Percentiles rank a stretch among this genome's conserved stretches.
phyloP scores from a whole-genome alignment of 1,140 invertebrate genomes.

The Uloborus diversus region DNA sequence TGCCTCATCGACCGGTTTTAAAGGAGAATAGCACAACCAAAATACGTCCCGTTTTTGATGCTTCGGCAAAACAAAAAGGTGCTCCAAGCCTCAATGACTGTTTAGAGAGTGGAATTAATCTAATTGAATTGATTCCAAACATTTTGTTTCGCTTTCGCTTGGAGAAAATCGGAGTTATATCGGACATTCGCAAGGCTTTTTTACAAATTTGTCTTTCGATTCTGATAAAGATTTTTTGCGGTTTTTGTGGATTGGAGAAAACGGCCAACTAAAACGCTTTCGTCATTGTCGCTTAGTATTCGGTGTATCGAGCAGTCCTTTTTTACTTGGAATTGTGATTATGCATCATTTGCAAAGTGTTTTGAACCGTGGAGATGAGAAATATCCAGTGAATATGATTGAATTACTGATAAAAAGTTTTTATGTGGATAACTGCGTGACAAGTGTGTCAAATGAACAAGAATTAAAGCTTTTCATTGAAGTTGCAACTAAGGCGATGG shows the following conservation, averaged over 20 bases:
- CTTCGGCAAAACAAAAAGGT: conserved; percentile 24
- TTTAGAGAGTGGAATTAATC: conserved; percentile 21
- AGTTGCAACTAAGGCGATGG: conserved; percentile 22
- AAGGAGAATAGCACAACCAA: conserved; percentile 38
- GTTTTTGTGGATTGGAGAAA: conserved; percentile 20
- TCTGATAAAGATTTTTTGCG: conserved; percentile 18
- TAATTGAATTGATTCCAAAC: conserved; percentile 52
- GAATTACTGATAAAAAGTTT: conserved; percentile 6
- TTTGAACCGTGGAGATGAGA: neutral
- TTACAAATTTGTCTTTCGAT: conserved; percentile 31
- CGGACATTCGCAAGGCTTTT: conserved; percentile 58
- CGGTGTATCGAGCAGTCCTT: conserved; percentile 14
- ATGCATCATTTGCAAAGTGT: conserved; percentile 9
- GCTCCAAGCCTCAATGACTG: conserved; percentile 1
- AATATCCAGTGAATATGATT: conserved; percentile 1
- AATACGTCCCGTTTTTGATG: neutral
- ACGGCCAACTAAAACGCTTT: neutral
- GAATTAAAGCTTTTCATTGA: neutral
- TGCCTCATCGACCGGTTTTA: conserved; percentile 61
- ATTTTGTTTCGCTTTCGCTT: conserved; percentile 59
- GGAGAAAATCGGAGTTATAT: conserved; percentile 19
- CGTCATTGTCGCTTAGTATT: conserved; percentile 19
- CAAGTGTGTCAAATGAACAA: neutral
- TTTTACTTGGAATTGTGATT: conserved; percentile 3
- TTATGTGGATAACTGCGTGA: conserved; percentile 18